Evolutionary conservation across 2,797 vertebrate species (phyloP), one percentile per base, ranked within the genome.

Genomic region (Benthosema pterotum): DNA sequence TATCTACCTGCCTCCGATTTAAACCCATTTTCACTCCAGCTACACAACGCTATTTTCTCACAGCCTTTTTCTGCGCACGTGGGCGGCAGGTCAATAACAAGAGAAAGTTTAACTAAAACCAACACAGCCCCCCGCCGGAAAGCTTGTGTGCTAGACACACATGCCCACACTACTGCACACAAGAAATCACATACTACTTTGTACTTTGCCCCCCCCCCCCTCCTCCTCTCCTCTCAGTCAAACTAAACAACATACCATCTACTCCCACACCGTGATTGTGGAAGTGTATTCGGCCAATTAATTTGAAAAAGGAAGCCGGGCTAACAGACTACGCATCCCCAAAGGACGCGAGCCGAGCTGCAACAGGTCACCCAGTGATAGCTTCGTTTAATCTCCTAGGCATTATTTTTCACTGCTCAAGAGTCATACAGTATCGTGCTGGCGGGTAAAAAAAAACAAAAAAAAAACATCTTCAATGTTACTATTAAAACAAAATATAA

Each of bases 271-370:
- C 60, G 57, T 59, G 69, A 81, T 80, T 79, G 70, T 57, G 73
- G 55, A 74, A 74, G 76, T 74, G 78, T 72, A 77, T 80, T 83
- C 80, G 60, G 75, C 72, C 74, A 83, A 86, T 78, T 73, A 49
- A 79, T 81, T 69, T 78, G 12, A 75, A 82, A n/a, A 83, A 69
- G 63, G 69, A 66, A 60, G 71, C 70, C 65, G 67, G 67, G 67
- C 68, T 75, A 63, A 50, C 78, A 84, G 69, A 76, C 71, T 73
- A 38, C 67, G 15, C 15, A 15, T 32, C 78, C 76, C 72, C 72
- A 42, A 73, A 70, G 75, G 14, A 55, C n/a, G 2, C 32, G 42
- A 69, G 71, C 74, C 67, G 75, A 74, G n/a, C n/a, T n/a, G 57
- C 48, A 78, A 52, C 14, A 64, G 65, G 72, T 75, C 76, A 72